Evolutionary conservation across 1,140 invertebrate genomes (phyloP).

Genomic region (Euschistus heros): DNA sequence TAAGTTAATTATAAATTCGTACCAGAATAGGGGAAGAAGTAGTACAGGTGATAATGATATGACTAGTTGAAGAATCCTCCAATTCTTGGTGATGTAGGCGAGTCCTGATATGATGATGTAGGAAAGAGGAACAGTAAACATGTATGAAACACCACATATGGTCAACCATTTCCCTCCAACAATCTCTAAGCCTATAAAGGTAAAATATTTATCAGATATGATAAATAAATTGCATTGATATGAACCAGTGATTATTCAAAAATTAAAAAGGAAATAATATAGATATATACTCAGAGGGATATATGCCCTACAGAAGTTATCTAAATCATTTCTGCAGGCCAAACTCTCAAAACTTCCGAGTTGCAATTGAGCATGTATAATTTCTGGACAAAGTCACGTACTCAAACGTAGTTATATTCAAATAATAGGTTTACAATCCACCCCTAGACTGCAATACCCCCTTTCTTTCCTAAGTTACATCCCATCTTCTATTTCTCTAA

Average conservation of each 20-base stretch:
- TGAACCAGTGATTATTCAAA: no score
- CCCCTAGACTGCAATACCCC: no score
- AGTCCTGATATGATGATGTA: constrained; percentile 60
- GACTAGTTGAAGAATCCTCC: constrained; percentile 57
- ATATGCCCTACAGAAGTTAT: no score
- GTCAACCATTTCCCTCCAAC: constrained; percentile 64
- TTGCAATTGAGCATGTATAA: no score
- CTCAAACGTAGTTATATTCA: no score
- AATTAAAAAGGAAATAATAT: not conserved
- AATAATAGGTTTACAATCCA: no score
- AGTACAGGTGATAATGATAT: constrained; percentile 56
- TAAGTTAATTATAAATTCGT: constrained; percentile 22
- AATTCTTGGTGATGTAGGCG: constrained; percentile 58
- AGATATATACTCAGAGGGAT: not conserved
- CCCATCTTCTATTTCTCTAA: no score
- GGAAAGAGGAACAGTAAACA: constrained; percentile 57
- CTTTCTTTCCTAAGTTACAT: no score
- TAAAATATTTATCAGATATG: not conserved
- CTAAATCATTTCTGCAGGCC: no score
- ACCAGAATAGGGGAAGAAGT: constrained; percentile 52
- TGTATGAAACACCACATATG: constrained; percentile 57
- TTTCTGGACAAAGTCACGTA: no score
- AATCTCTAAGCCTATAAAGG: constrained; percentile 47
- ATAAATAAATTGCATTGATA: no score
- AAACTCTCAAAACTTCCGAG: no score